Percentiles rank a stretch among this genome's conserved stretches.
Conservation (phyloP, 2,797 vertebrate species). For the Myotis findleyi region DNA sequence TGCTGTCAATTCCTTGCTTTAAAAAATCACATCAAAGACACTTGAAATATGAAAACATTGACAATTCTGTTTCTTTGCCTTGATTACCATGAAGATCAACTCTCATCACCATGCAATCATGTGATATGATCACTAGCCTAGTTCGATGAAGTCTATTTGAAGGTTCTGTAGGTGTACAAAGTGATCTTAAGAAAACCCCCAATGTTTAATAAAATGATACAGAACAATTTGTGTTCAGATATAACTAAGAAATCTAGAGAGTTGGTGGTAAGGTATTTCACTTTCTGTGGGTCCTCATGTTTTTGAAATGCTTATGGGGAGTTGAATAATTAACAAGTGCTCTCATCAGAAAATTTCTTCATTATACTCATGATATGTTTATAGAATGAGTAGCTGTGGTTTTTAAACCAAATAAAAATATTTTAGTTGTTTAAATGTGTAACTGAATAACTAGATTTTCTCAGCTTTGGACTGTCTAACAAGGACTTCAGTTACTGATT, state of each 20-base stretch:
- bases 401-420: constrained; percentile 38
- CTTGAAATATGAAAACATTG: not conserved
- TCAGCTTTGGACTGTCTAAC: not conserved
- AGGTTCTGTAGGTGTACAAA: not conserved
- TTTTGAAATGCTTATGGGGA: not conserved
- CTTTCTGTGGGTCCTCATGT: not conserved
- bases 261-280: not conserved
- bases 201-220: not conserved
- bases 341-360: not conserved
- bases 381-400: not conserved
- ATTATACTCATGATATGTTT: not conserved
- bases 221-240: not conserved
- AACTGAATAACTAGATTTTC: not conserved
- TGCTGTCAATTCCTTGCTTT: not conserved
- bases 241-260: constrained; percentile 38
- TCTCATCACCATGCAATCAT: not conserved
- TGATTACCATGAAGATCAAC: not conserved
- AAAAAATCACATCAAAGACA: not conserved
- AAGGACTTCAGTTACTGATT: not conserved
- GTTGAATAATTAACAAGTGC: not conserved
- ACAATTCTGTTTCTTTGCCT: constrained; percentile 34
- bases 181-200: not conserved
- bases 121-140: not conserved
- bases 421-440: not conserved
- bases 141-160: not conserved